Conservation (phyloP, 2,888 invertebrate genomes). For the Cryptocephalus primarius region DNA sequence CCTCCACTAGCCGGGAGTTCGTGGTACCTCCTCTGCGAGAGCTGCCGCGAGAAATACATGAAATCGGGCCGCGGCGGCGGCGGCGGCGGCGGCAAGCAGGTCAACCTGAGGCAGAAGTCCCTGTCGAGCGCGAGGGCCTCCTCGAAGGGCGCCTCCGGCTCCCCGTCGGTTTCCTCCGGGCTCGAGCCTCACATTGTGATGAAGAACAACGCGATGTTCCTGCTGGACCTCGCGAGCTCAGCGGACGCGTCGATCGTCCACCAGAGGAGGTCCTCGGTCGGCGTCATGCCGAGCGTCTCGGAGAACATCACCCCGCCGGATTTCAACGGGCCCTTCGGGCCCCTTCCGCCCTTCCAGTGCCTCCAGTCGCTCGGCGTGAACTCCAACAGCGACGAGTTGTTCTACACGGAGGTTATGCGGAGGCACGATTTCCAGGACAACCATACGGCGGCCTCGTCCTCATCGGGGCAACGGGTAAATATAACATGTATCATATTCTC, state of each 20-base stretch:
- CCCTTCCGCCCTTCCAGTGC: slow-evolving; percentile 50
- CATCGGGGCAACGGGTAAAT: slow-evolving; percentile 36
- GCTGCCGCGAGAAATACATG: slow-evolving; percentile 71
- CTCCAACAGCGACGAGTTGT: slow-evolving; percentile 25
- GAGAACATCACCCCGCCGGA: slow-evolving; percentile 48
- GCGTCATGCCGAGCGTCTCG: slow-evolving; percentile 42
- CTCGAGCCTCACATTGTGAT: slow-evolving; percentile 54
- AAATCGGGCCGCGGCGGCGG: slow-evolving; percentile 30
- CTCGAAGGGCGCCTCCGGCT: slow-evolving; percentile 19
- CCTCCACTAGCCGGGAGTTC: slow-evolving; percentile 47
- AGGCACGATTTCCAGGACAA: slow-evolving; percentile 37
- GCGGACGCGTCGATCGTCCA: slow-evolving; percentile 39
- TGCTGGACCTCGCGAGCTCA: slow-evolving; percentile 79
- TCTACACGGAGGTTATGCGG: slow-evolving; percentile 37
- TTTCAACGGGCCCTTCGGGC: slow-evolving; percentile 42
- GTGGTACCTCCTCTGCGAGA: slow-evolving; percentile 89
- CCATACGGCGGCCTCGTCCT: slow-evolving; percentile 21
- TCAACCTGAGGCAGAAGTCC: slow-evolving; percentile 30
- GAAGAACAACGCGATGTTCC: slow-evolving; percentile 88
- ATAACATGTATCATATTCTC: too few species aligned
- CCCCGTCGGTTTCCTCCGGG: slow-evolving; percentile 29
- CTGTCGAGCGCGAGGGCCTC: slow-evolving; percentile 22
- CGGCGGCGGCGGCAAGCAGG: slow-evolving; percentile 24
- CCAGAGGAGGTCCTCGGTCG: slow-evolving; percentile 27
- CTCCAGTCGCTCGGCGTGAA: slow-evolving; percentile 41